These are phyloP conservation scores for Drosophila tsacasi DNA, from an alignment of 1,140 invertebrate genomes.

Conservation along the genomic window DNA sequence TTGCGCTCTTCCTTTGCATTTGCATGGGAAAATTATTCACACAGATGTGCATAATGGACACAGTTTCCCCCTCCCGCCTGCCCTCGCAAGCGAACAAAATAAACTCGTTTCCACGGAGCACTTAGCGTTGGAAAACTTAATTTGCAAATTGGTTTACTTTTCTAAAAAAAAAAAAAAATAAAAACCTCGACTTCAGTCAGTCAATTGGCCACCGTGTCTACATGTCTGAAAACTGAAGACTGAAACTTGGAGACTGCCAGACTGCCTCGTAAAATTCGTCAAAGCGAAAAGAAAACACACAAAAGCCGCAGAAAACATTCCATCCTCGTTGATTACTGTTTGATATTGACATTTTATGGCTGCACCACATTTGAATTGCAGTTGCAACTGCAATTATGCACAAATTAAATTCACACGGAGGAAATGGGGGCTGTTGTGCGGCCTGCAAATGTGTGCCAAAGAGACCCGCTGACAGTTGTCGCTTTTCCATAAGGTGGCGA, in stretches of 20 bases:
- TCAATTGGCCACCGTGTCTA: constrained; percentile 42
- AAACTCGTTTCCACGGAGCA: constrained; percentile 50
- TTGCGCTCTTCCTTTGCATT: constrained; percentile 23
- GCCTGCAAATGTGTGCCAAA: constrained; percentile 62
- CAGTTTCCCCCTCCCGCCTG: not conserved
- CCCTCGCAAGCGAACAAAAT: constrained; percentile 2
- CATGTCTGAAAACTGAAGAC: constrained; percentile 33
- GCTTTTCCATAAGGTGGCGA: constrained; percentile 15
- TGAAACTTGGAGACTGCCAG: not conserved
- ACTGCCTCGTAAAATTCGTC: constrained; percentile 30
- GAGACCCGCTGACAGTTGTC: constrained; percentile 54
- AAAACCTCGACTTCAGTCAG: constrained; percentile 20
- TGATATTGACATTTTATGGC: constrained; percentile 79
- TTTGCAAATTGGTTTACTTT: constrained; percentile 76
- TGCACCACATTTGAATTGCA: constrained; percentile 29
- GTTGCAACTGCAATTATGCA: constrained; percentile 71
- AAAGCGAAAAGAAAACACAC: constrained; percentile 48
- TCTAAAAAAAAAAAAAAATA: constrained; percentile 16
- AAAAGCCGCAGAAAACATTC: constrained; percentile 44
- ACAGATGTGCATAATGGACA: constrained; percentile 11
- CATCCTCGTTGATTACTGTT: constrained; percentile 57
- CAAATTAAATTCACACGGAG: constrained; percentile 78
- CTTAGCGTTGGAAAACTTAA: constrained; percentile 60
- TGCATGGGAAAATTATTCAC: constrained; percentile 26
- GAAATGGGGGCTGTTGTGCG: constrained; percentile 9